Percentiles rank a stretch among this genome's conserved stretches.
Conservation (phyloP, 1,140 invertebrate genomes). For the Globodera rostochiensis region DNA sequence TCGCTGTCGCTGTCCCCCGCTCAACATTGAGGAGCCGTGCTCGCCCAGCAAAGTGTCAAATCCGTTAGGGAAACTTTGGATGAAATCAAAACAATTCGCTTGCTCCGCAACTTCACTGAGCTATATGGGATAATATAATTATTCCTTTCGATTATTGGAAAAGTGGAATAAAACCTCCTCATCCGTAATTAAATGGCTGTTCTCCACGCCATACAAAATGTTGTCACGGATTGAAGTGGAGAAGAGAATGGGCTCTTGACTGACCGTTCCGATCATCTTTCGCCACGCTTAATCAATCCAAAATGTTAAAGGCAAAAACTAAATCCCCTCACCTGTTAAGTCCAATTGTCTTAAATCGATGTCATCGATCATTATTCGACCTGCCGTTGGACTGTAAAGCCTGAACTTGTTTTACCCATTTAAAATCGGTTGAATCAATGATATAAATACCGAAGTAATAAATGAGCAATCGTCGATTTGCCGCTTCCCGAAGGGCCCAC, state of each 20-base stretch:
- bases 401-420: conserved; percentile 22
- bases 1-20: conserved; percentile 65
- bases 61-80: conserved; percentile 67
- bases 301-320: conserved; percentile 67
- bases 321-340: conserved; percentile 66
- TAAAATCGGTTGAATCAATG: conserved; percentile 21
- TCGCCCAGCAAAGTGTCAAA: conserved; percentile 70
- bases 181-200: conserved; percentile 61
- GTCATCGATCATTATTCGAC: conserved; percentile 66
- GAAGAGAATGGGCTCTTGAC: conserved; percentile 69
- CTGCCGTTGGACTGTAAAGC: conserved; percentile 56
- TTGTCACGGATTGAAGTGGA: conserved; percentile 66
- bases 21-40: conserved; percentile 68
- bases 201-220: conserved; percentile 68
- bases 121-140: conserved; percentile 16
- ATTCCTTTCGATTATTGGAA: neutral
- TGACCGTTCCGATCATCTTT: conserved; percentile 46
- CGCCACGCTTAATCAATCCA: conserved; percentile 10
- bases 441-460: conserved; percentile 65
- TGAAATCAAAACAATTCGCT: conserved; percentile 68
- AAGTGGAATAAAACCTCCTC: conserved; percentile 38
- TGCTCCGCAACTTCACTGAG: conserved; percentile 66
- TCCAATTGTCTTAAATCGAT: conserved; percentile 66
- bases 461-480: conserved; percentile 68
- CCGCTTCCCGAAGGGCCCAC: conserved; percentile 70